Evolutionary conservation across 2,888 invertebrate species (phyloP).

Genomic region (Hirtodrosophila confusa): DNA sequence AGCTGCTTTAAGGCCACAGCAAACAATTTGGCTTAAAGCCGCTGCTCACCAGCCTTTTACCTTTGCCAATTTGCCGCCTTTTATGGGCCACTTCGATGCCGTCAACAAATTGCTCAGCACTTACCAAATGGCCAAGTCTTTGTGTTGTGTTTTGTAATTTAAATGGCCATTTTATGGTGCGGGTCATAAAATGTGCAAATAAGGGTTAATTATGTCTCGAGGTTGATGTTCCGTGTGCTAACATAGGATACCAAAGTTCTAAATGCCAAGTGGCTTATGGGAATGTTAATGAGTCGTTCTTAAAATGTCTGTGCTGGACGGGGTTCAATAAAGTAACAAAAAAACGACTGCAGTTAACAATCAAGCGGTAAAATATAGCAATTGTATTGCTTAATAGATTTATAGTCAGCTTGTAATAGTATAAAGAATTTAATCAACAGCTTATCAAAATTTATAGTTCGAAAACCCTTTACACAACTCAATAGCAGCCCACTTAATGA

Average conservation of each 20-base stretch:
- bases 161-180: slow-evolving; percentile 77
- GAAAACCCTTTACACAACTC: slow-evolving; percentile 1
- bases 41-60: slow-evolving; percentile 35
- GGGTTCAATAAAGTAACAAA: neutral
- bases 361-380: neutral
- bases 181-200: slow-evolving; percentile 81
- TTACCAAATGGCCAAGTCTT: slow-evolving; percentile 52
- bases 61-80: slow-evolving; percentile 41
- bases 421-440: slow-evolving; percentile 13
- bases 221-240: slow-evolving; percentile 53
- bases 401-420: too few relatives aligned
- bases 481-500: slow-evolving; percentile 27
- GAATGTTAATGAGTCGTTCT: slow-evolving; percentile 57
- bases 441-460: neutral
- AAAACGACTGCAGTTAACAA: neutral
- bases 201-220: slow-evolving; percentile 80
- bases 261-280: slow-evolving; percentile 47
- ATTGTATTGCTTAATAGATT: neutral
- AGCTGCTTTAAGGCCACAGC: slow-evolving; percentile 64
- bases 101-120: slow-evolving; percentile 55
- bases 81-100: slow-evolving; percentile 37
- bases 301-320: slow-evolving; percentile 8
- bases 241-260: slow-evolving; percentile 56
- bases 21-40: slow-evolving; percentile 47
- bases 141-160: slow-evolving; percentile 59